Evolutionary conservation across 2,113 vertebrate genomes (phyloP).

Genomic region (Podarcis cretensis): DNA sequence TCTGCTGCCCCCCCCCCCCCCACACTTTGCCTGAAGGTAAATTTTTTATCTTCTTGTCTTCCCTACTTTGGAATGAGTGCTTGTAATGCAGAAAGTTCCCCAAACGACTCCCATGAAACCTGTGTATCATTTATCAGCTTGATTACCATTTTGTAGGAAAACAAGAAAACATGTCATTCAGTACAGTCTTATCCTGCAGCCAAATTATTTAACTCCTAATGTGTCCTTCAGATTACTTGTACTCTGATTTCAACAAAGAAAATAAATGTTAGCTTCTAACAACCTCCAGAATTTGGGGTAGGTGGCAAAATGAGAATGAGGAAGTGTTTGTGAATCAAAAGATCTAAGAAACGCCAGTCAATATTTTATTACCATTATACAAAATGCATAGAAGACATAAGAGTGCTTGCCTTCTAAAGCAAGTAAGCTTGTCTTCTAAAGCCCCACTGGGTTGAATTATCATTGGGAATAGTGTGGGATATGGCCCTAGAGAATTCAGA

Average conservation of each 20-base stretch:
- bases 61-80: slow-evolving; percentile 60
- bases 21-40: not conserved
- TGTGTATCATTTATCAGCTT: slow-evolving; percentile 63
- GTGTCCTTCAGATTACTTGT: slow-evolving; percentile 40
- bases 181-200: slow-evolving; percentile 51
- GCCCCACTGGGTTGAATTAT: not conserved
- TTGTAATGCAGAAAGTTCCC: slow-evolving; percentile 30
- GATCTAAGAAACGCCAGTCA: slow-evolving; percentile 52
- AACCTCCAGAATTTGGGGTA: slow-evolving; percentile 38
- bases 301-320: slow-evolving; percentile 10
- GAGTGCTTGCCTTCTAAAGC: slow-evolving; percentile 2
- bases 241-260: slow-evolving; percentile 52
- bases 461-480: no score
- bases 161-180: slow-evolving; percentile 52
- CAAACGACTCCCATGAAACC: slow-evolving; percentile 46
- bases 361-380: slow-evolving; percentile 49
- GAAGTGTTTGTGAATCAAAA: slow-evolving; percentile 57
- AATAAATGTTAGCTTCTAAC: slow-evolving; percentile 2
- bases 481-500: no score
- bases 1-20: not conserved
- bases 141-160: slow-evolving; percentile 48
- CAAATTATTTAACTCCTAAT: not conserved
- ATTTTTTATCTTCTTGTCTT: slow-evolving; percentile 46
- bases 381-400: slow-evolving; percentile 28
- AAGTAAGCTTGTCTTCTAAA: slow-evolving; percentile 4